Conservation (phyloP, 2,888 invertebrate species). For the Venusia cambrica region DNA sequence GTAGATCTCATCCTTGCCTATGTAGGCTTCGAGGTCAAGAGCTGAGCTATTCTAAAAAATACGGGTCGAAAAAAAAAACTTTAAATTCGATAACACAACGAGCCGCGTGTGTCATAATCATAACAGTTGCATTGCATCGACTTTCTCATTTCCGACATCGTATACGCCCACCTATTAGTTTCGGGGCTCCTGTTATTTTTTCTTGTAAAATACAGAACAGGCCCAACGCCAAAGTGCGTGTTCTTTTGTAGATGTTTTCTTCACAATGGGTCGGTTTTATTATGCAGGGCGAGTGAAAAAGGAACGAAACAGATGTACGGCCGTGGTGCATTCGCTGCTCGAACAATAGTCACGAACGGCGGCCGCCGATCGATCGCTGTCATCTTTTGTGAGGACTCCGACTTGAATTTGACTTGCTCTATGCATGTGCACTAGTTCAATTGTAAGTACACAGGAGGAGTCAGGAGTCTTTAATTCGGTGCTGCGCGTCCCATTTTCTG, state of each 20-base stretch:
- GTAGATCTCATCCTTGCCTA: no score
- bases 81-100: conserved; percentile 69
- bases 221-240: conserved; percentile 62
- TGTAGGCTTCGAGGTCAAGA: no score
- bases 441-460: no score
- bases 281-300: conserved; percentile 72
- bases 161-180: conserved; percentile 70
- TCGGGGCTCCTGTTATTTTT: conserved; percentile 67
- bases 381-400: conserved; percentile 59
- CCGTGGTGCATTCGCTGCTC: conserved; percentile 61
- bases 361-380: conserved; percentile 60
- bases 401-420: conserved; percentile 42
- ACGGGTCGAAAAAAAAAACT: no score
- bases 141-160: conserved; percentile 72
- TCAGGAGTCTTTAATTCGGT: no score
- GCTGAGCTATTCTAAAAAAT: no score
- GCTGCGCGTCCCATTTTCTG: no score
- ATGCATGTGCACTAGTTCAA: conserved; percentile 48
- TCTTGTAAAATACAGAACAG: conserved; percentile 64
- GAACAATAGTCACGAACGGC: conserved; percentile 74
- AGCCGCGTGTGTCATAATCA: conserved; percentile 76
- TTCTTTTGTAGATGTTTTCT: conserved; percentile 73
- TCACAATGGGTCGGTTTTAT: conserved; percentile 75
- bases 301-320: conserved; percentile 77
- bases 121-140: conserved; percentile 77